Base-by-base conservation (phyloP, 2,888 invertebrate genomes). In the Augochlorella aurata region DNA sequence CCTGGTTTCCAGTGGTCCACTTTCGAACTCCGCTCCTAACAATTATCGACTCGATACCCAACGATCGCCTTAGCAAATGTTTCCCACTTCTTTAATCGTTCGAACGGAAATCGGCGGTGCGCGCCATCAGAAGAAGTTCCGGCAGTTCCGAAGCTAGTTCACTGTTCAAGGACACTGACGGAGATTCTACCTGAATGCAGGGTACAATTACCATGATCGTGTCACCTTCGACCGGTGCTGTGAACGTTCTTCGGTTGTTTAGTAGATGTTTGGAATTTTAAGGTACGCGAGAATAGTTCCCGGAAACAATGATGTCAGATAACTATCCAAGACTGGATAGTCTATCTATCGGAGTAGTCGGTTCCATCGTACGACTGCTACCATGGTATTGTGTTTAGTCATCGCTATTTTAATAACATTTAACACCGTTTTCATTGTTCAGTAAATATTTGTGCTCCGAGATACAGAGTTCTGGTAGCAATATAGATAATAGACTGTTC, bases 1-100 rank as follows among this genome's bases (percentile, higher is more conserved):
- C 66, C 74, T 47, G 16, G 24, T 72, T 72, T 61, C 24, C 12
- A 47, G 24, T 71, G 38, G 50, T 38, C 66, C 44, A 44, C 58
- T 49, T 29, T 38, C 24, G n/a, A 54, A n/a, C 50, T 70, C 45
- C 18, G 24, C 38, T n/a, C 38, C 69, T 61, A 61, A 61, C 61
- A 24, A 61, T 61, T 61, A 61, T 29, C 61, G 29, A 61, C 61
- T 29, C 61, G 29, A 29, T 61, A 16, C 29, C 16, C 24, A 29
- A 16, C 61, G 61, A 61, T 61, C 61, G 61, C 24, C 61, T 61
- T 61, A 61, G 24, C 61, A 61, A 54, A 61, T 29, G 61, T 29
- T 61, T 61, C 61, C 7, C 61, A 24, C 24, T 61, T 24, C 29
- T 61, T 29, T 29, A 61, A 61, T 29, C 29, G 24, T 29, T 61